Evolutionary conservation across 2,113 vertebrate genomes (phyloP).

Genomic region (Muntiacus muntjak): DNA sequence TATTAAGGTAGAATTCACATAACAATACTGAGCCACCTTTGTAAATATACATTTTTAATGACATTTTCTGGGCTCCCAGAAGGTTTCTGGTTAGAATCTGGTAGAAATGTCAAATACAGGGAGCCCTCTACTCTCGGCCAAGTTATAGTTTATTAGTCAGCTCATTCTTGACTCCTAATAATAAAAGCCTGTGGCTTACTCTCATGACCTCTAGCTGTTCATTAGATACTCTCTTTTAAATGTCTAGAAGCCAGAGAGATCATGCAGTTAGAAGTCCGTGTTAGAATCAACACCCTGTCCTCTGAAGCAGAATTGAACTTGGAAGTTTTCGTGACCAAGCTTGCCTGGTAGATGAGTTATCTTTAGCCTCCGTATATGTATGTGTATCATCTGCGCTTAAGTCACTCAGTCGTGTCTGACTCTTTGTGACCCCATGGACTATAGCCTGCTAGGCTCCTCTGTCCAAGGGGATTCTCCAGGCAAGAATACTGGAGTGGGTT

Average conservation of each 20-base stretch:
- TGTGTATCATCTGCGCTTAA: background rate
- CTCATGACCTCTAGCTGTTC: background rate
- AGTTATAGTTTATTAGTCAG: slow-evolving; percentile 33
- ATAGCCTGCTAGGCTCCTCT: background rate
- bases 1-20: slow-evolving; percentile 2
- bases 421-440: background rate
- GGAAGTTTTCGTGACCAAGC: background rate
- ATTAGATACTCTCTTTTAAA: background rate
- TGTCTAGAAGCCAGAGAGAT: background rate
- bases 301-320: background rate
- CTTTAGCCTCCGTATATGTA: background rate
- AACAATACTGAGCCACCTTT: background rate
- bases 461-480: background rate
- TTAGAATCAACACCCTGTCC: background rate
- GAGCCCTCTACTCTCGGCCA: background rate
- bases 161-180: slow-evolving; percentile 20
- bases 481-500: background rate
- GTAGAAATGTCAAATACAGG: slow-evolving; percentile 41
- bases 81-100: slow-evolving; percentile 33
- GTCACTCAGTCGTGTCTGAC: background rate
- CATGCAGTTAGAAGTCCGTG: background rate
- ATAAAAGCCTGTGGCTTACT: slow-evolving; percentile 9
- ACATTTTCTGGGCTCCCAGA: slow-evolving; percentile 41
- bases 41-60: slow-evolving; percentile 35
- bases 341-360: background rate